These are phyloP conservation scores for Acanthosepion esculentum DNA, from an alignment of 2,888 invertebrate genomes.

Conservation along the genomic window DNA sequence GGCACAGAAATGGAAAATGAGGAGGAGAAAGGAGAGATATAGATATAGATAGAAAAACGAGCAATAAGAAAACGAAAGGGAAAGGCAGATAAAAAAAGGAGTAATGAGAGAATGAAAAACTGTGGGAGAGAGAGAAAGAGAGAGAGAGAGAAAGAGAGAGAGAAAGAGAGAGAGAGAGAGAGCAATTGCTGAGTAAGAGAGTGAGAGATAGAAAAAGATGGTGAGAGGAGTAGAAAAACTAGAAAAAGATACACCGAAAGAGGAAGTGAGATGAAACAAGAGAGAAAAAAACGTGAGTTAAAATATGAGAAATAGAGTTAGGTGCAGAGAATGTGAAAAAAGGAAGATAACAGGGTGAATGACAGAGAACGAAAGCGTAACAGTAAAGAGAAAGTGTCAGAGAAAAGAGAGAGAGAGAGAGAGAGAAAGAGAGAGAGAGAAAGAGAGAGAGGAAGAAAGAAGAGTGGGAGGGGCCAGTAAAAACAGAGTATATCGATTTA, in stretches of 20 bases:
- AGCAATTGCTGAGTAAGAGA: too few relatives aligned
- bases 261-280: neutral
- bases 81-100: too few relatives aligned
- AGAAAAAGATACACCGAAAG: neutral
- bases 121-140: too few relatives aligned
- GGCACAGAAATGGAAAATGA: too few relatives aligned
- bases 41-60: too few relatives aligned
- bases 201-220: neutral
- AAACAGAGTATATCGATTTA: too few relatives aligned
- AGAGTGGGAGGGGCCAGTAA: too few relatives aligned
- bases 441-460: neutral
- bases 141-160: too few relatives aligned
- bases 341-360: neutral
- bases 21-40: too few relatives aligned
- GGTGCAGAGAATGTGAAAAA: slow-evolving; percentile 52
- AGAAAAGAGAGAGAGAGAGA: neutral
- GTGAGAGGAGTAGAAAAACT: neutral
- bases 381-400: neutral
- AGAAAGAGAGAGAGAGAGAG: too few relatives aligned
- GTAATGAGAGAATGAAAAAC: too few relatives aligned
- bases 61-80: too few relatives aligned
- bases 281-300: neutral
- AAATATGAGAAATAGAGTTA: slow-evolving; percentile 48
- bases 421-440: neutral
- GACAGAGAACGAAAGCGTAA: neutral